Base-by-base conservation (phyloP, 2,888 invertebrate genomes). In the Neria commutata region DNA sequence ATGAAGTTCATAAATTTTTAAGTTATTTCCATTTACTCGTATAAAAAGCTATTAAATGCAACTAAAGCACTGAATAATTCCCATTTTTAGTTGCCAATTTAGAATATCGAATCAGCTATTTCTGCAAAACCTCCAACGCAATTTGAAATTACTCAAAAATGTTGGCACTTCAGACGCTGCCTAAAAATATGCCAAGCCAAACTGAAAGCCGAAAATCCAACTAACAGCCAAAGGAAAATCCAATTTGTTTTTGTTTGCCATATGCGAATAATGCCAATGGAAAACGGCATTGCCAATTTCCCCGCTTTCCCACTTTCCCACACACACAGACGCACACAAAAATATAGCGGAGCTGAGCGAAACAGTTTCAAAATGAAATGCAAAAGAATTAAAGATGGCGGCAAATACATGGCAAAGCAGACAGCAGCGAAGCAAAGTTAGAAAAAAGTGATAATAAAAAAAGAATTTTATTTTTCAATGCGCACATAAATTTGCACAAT, bases 331-430 rank as follows among this genome's bases (percentile, higher is more conserved):
- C 37, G 37, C 29, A 50, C n/a, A 45, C 26, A 40, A 58, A 62
- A 65, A 64, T n/a, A n/a, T n/a, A n/a, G n/a, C 26, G 45, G 42
- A 54, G 52, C 26, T 50, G 21, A 46, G 49, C 63, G 67, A 71
- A 49, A 72, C 34, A 34, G 67, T 63, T 70, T 69, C 63, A 63
- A 72, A 72, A 72, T 68, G 62, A 71, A 73, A 72, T 72, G 73
- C 72, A 72, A 72, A n/a, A n/a, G n/a, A 42, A 19, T 42, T 42
- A 42, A 42, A 42, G 42, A 42, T 42, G 42, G 42, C 21, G 21
- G 42, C 5, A 42, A 42, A 42, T 42, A 42, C n/a, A n/a, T n/a
- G n/a, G 42, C 21, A 42, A 19, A 19, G 42, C 42, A 42, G 42
- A 6, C 29, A 11, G 11, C 29, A 11, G 6, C 11, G 29, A 21